Evolutionary conservation across 2,113 vertebrate species (phyloP).

Genomic region (Pomatostomus ruficeps): DNA sequence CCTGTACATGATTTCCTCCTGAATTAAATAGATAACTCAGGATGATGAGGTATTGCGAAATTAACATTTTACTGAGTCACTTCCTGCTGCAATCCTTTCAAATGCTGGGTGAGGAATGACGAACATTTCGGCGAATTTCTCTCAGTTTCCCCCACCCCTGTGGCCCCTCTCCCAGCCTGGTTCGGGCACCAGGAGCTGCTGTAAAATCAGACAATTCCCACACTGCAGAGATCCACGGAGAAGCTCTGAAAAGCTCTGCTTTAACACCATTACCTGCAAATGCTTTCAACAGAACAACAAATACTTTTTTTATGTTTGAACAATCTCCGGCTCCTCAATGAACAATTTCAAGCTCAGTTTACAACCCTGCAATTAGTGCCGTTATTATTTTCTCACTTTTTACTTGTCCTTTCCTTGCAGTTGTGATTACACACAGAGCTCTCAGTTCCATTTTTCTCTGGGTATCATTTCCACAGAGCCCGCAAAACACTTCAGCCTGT

Average conservation of each 20-base stretch:
- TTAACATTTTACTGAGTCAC: not conserved
- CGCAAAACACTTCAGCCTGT: not conserved
- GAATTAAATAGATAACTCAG: not conserved
- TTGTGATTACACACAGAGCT: not conserved
- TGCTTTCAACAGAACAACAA: not conserved
- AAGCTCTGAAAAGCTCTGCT: too few species aligned
- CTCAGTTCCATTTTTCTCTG: not conserved
- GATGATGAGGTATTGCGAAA: not conserved
- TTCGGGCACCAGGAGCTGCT: not conserved
- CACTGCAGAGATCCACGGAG: too few species aligned
- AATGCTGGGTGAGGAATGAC: not conserved
- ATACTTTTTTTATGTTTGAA: not conserved
- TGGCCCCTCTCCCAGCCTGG: not conserved
- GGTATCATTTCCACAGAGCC: not conserved
- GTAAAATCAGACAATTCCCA: not conserved
- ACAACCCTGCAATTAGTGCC: rapidly evolving
- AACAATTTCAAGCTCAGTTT: not conserved
- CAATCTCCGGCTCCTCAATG: not conserved
- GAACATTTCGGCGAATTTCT: not conserved
- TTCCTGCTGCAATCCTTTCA: not conserved
- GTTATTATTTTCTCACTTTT: not conserved
- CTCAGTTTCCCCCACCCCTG: not conserved
- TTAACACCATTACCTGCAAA: not conserved
- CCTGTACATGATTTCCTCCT: not conserved
- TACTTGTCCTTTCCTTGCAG: not conserved